Percentiles rank a stretch among this genome's conserved stretches.
phyloP scores from a whole-genome alignment of 2,797 vertebrate genomes.

The Arctocebus calabarensis region DNA sequence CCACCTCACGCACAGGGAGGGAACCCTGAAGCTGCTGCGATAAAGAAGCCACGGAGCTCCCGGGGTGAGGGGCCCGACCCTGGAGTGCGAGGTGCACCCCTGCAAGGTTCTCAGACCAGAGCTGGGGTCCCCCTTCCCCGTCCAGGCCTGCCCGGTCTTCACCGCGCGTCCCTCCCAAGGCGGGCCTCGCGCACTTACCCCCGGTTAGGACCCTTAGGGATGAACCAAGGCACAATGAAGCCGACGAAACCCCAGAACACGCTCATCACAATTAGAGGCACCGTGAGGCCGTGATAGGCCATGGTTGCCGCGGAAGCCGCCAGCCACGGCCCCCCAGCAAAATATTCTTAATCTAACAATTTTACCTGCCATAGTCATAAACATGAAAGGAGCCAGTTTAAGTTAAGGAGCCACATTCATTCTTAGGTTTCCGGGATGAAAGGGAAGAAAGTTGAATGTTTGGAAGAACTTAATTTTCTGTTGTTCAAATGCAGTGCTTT shows the following conservation, averaged over 20 bases:
- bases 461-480: background rate
- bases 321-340: no score
- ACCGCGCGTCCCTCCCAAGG: background rate
- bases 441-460: background rate
- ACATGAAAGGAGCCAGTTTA: background rate
- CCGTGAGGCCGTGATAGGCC: no score
- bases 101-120: rapidly evolving
- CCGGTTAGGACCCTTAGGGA: conserved; percentile 96
- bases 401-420: conserved; percentile 14
- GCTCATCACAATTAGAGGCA: no score
- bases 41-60: no score
- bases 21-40: background rate
- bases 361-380: background rate
- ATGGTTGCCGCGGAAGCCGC: no score
- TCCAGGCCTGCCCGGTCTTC: background rate
- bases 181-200: conserved; percentile 90
- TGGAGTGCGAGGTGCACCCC: background rate
- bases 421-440: conserved; percentile 31
- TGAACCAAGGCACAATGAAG: no score
- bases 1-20: background rate
- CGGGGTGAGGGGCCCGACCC: background rate
- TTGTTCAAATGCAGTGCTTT: background rate
- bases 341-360: background rate
- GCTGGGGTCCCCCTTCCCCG: background rate
- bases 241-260: no score